Base-by-base conservation (phyloP, 2,113 vertebrate genomes). In the Nerophis ophidion region DNA sequence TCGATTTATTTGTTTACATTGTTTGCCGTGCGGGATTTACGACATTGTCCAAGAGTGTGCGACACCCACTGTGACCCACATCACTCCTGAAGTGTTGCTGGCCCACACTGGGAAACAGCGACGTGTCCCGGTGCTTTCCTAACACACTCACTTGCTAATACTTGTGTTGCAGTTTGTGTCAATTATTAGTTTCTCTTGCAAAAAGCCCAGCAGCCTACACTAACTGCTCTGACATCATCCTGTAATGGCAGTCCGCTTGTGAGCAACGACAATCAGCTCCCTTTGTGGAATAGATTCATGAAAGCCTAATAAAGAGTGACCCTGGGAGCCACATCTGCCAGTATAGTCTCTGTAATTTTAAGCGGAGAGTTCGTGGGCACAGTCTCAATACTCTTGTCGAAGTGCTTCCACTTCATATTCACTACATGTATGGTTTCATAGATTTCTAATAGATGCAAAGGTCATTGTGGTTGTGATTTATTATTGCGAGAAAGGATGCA, bases 261-360 rank as follows among this genome's bases (percentile, higher is more conserved):
- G 19, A 73, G 62, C 60, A 54, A 52, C 70, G 79, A 81, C 76
- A 76, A 79, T 71, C 70, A 73, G 60, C 70, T 60, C 65, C 76
- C 77, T 60, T 61, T 81, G 75, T 51, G 44, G 64, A 78, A 69
- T 70, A 71, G 74, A 86, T 86, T 82, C 79, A 87, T 81, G 79
- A 76, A 76, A 69, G 70, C 71, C 83, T 84, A 86, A 84, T 86
- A 78, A 85, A 85, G 68, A 67, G 66, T 85, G 80, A 83, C 83
- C 80, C 74, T 75, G 79, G 51, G 70, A 83, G 60, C 65, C 57
- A 53, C 58, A 64, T 74, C 47, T 82, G 74, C 74, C 65, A 68
- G 77, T 85, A 3, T 26, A 84, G 71, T 82, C 75, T 58, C 12
- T 33, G 65, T 76, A 75, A 85, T 81, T 82, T 79, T 81, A 68